Conservation (phyloP, 2,888 invertebrate species). For the Drosophila leonis region DNA sequence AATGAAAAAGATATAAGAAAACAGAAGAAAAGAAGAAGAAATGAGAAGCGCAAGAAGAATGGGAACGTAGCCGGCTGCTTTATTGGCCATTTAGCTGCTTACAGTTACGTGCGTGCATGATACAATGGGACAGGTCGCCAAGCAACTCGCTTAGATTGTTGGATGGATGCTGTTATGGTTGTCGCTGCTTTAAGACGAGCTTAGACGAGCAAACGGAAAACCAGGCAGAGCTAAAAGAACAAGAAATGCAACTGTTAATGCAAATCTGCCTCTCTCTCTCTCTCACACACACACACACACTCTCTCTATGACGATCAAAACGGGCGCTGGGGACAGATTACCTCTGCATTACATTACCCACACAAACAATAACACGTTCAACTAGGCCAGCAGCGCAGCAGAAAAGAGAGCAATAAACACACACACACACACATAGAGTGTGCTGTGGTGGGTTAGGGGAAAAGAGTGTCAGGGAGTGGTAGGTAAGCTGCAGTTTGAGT, state of each 20-base stretch:
- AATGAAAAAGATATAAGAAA: slow-evolving; percentile 18
- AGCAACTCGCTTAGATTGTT: slow-evolving; percentile 28
- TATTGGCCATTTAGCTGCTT: slow-evolving; percentile 78
- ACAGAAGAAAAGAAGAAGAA: slow-evolving; percentile 5
- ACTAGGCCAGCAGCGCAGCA: slow-evolving; percentile 63
- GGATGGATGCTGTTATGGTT: slow-evolving; percentile 45
- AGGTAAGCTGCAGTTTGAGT: slow-evolving; percentile 44
- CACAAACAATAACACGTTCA: slow-evolving; percentile 72
- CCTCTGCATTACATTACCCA: slow-evolving; percentile 63
- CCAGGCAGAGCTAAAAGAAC: slow-evolving; percentile 54
- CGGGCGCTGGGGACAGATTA: slow-evolving; percentile 72
- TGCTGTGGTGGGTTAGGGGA: slow-evolving; percentile 3
- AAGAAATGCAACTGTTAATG: slow-evolving; percentile 80
- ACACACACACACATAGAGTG: slow-evolving; percentile 3
- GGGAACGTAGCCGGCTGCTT: slow-evolving; percentile 56
- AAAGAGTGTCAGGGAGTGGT: not conserved
- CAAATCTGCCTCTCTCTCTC: slow-evolving; percentile 48
- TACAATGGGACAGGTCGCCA: slow-evolving; percentile 59
- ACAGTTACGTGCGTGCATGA: slow-evolving; percentile 76
- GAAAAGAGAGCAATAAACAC: slow-evolving; percentile 44
- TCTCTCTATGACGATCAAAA: slow-evolving; percentile 55
- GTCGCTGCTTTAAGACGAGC: slow-evolving; percentile 36
- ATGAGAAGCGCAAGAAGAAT: slow-evolving; percentile 27
- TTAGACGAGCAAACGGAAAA: slow-evolving; percentile 50
- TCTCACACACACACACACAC: not conserved